These are phyloP conservation scores for Metridium senile DNA, from an alignment of 92 coral and sea anemone species.

Conservation along the genomic window DNA sequence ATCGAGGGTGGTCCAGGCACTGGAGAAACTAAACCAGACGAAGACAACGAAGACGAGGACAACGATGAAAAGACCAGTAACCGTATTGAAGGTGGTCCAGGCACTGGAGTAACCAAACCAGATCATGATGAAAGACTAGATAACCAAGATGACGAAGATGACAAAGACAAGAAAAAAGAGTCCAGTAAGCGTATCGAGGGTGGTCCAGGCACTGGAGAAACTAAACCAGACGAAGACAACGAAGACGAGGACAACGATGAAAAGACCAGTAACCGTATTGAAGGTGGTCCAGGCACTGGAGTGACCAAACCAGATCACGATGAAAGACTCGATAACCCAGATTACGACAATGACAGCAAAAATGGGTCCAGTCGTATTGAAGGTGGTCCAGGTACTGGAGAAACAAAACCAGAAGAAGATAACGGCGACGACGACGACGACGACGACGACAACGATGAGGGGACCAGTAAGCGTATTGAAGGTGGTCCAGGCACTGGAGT, in stretches of 20 bases:
- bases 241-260: background rate
- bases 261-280: background rate
- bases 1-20: background rate
- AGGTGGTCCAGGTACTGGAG: background rate
- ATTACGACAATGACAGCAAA: background rate
- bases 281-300: constrained; percentile 1
- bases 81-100: constrained; percentile 1
- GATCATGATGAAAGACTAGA: background rate
- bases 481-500: constrained; percentile 4
- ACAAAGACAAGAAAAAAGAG: background rate
- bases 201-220: background rate
- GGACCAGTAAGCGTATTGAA: background rate
- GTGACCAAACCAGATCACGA: background rate
- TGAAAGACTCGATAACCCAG: background rate
- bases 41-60: background rate
- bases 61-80: background rate
- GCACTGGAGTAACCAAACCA: background rate
- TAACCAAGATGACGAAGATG: background rate
- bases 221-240: background rate
- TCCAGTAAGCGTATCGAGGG: background rate
- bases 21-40: background rate
- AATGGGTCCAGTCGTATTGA: background rate
- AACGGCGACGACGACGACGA: background rate
- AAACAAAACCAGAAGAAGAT: background rate
- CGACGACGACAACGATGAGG: background rate